phyloP scores from a whole-genome alignment of 2,888 invertebrate species.

The Lapara coniferarum region DNA sequence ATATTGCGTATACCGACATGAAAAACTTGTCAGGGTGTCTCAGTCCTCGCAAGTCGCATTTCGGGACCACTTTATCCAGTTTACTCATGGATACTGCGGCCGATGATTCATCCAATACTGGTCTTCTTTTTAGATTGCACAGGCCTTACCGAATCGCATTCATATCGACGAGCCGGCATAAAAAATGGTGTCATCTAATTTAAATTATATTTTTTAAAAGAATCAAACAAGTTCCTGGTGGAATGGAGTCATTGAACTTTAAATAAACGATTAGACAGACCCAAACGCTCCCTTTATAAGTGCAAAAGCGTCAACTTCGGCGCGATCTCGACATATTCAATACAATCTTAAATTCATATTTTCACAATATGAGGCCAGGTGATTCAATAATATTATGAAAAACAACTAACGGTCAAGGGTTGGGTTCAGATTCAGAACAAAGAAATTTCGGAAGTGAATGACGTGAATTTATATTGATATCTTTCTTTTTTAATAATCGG shows the following conservation, averaged over 20 bases:
- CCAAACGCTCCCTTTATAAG: constrained; percentile 1
- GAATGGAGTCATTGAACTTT: background rate
- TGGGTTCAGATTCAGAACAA: background rate
- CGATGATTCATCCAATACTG: background rate
- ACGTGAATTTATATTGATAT: background rate
- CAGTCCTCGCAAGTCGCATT: background rate
- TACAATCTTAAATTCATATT: constrained; percentile 1
- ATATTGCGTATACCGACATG: too few species aligned
- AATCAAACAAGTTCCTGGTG: constrained; percentile 4
- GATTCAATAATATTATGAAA: background rate
- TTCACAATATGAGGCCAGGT: background rate
- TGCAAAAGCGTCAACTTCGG: background rate
- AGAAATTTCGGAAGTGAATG: constrained; percentile 17
- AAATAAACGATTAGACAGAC: constrained; percentile 1
- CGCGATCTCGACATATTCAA: background rate
- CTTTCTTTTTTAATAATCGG: background rate
- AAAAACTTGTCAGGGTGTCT: background rate
- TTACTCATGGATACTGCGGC: background rate
- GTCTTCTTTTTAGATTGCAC: background rate
- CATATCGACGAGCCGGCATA: background rate
- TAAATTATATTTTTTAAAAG: background rate
- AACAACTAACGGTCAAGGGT: constrained; percentile 14
- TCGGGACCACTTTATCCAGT: background rate
- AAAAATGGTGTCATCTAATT: background rate
- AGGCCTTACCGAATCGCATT: background rate